These are phyloP conservation scores for Psilopogon haemacephalus DNA, from an alignment of 2,113 vertebrate species.

Conservation along the genomic window DNA sequence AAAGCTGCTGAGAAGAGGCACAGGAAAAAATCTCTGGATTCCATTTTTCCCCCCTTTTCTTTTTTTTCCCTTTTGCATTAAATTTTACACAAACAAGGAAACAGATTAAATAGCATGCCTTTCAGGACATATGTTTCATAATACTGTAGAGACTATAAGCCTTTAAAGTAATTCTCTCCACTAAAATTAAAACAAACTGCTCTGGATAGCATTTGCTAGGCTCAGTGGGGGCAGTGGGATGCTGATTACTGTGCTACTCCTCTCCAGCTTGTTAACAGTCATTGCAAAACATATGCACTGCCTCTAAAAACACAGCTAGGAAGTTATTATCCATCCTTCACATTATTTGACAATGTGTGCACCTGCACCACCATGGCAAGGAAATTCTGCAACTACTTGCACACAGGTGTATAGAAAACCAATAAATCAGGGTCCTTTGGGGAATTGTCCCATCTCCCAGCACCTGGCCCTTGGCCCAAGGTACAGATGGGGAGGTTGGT, in stretches of 20 bases:
- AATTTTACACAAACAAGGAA: slow-evolving; percentile 4
- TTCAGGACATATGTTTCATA: slow-evolving; percentile 22
- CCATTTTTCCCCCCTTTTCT: not conserved
- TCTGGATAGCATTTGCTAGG: slow-evolving; percentile 1
- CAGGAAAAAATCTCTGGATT: not conserved
- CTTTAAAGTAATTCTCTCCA: slow-evolving; percentile 27
- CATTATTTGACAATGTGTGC: not conserved
- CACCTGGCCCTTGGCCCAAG: not conserved
- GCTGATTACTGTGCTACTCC: slow-evolving; percentile 5
- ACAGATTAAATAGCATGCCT: not conserved
- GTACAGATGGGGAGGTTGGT: not conserved
- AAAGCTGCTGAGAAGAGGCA: not conserved
- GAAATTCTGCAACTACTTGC: not conserved
- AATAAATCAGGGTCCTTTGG: not conserved
- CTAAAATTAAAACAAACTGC: slow-evolving; percentile 36
- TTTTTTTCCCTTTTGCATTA: not conserved
- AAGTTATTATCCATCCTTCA: not conserved
- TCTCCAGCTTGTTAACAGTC: slow-evolving; percentile 5
- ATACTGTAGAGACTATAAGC: not conserved
- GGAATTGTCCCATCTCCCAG: not conserved
- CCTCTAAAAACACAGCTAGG: not conserved
- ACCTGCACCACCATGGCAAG: not conserved
- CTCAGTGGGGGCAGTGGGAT: not conserved
- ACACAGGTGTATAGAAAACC: accelerated
- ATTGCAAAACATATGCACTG: not conserved